Conservation (phyloP, 2,113 vertebrate genomes). For the Nettapus auritus region DNA sequence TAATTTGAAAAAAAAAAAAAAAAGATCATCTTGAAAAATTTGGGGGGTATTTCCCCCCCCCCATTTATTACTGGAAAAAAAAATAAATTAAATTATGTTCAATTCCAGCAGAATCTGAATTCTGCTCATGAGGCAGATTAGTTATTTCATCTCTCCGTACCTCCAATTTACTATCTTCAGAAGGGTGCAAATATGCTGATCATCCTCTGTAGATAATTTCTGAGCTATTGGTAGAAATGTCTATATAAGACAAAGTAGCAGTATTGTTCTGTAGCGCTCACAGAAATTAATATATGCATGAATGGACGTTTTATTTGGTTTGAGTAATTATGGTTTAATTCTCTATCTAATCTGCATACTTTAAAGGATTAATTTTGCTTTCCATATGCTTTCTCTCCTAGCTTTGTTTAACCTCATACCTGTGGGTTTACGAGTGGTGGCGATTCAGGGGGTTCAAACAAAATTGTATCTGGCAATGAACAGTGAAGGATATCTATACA, state of each 20-base stretch:
- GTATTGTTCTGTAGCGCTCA: not conserved
- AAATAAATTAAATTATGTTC: not conserved
- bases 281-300: not conserved
- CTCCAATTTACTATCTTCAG: not conserved
- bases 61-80: not conserved
- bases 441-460: constrained; percentile 98
- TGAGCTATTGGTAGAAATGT: not conserved
- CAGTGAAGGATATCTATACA: constrained; percentile 96
- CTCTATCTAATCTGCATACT: not conserved
- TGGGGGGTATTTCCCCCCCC: not conserved
- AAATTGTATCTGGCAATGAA: constrained; percentile 99
- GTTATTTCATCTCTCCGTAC: not conserved
- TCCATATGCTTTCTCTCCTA: constrained; percentile 71
- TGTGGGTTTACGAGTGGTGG: constrained; percentile 98
- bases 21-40: not conserved
- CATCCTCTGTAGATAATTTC: not conserved
- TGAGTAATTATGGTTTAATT: not conserved
- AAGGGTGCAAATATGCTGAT: fast-evolving
- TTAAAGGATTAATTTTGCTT: constrained; percentile 32
- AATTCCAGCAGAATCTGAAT: not conserved
- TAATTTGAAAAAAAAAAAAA: not conserved
- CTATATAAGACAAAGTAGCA: not conserved
- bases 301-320: not conserved
- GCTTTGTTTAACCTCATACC: constrained; percentile 99
- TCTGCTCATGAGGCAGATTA: not conserved